Base-by-base conservation (phyloP, 2,888 invertebrate genomes). In the Horisme vitalbata region DNA sequence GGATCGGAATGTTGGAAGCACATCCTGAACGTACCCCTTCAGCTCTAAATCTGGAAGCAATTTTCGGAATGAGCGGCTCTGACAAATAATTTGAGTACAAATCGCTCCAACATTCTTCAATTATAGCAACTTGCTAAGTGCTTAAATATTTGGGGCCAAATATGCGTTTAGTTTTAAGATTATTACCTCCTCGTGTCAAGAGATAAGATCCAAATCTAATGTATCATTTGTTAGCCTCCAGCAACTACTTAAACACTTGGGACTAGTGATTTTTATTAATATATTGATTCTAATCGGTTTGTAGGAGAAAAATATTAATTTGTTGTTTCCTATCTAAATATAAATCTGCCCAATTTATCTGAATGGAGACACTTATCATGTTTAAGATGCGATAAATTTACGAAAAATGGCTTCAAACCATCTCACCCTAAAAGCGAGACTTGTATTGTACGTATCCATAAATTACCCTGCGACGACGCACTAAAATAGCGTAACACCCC, bases 401-500 rank as follows among this genome's bases (percentile, higher is more conserved):
- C 70, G 67, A 73, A 76, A 80, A 83, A 80, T 79, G 73, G 75
- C 75, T 71, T 73, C 79, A 73, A 68, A 41, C 75, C 75, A 79
- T 81, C 79, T 78, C 44, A 27, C 47, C 43, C 85, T 83, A 84
- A 85, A 80, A 83, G 79, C 79, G 69, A 71, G 69, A 65, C 66
- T 75, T 75, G 74, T 78, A 77, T 79, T 75, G 35, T 39, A 81
- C 83, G 77, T 69, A 75, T 67, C 69, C 81, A 81, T 89, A 88
- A 88, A 89, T 89, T 84, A 85, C 79, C 71, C 72, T 23, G n/a
- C 71, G 81, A 81, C 82, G 79, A 82, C 79, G 68, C 75, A 83
- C 85, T 80, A 83, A 88, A 88, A 88, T 88, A 88, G 88, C 88
- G 83, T 83, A 81, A 78, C 88, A 84, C 87, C 87, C 78, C 77